phyloP scores from a whole-genome alignment of 2,888 invertebrate species.

The Ashinkailepas kermadecensis region DNA sequence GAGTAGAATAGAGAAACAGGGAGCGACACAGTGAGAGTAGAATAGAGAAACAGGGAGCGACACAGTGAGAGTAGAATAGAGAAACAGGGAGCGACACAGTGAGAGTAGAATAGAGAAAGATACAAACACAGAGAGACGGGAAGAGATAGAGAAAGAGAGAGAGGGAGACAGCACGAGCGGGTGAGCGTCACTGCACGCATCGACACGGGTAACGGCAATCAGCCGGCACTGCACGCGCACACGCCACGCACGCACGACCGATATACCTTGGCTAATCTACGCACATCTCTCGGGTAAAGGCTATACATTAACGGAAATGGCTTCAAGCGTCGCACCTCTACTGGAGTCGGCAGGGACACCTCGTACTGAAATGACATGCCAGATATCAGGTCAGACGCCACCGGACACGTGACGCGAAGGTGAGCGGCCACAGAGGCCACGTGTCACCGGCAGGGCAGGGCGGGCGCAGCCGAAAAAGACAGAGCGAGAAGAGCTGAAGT shows the following conservation, averaged over 20 bases:
- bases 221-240: neutral
- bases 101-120: conserved; percentile 2
- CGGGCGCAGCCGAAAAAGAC: conserved; percentile 9
- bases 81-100: neutral
- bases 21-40: neutral
- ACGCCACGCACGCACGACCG: neutral
- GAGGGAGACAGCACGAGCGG: neutral
- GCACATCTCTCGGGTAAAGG: conserved; percentile 21
- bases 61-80: conserved; percentile 1
- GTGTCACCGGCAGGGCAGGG: neutral
- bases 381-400: neutral
- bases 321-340: conserved; percentile 15
- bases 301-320: conserved; percentile 19
- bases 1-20: neutral
- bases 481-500: neutral
- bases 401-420: neutral
- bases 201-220: neutral
- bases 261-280: conserved; percentile 18
- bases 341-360: conserved; percentile 11
- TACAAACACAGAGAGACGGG: conserved; percentile 9
- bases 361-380: conserved; percentile 22
- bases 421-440: too few species aligned
- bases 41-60: neutral
- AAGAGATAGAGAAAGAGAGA: conserved; percentile 20
- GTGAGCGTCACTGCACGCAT: neutral